phyloP scores from a whole-genome alignment of 2,113 vertebrate genomes.

The Aegypius monachus region DNA sequence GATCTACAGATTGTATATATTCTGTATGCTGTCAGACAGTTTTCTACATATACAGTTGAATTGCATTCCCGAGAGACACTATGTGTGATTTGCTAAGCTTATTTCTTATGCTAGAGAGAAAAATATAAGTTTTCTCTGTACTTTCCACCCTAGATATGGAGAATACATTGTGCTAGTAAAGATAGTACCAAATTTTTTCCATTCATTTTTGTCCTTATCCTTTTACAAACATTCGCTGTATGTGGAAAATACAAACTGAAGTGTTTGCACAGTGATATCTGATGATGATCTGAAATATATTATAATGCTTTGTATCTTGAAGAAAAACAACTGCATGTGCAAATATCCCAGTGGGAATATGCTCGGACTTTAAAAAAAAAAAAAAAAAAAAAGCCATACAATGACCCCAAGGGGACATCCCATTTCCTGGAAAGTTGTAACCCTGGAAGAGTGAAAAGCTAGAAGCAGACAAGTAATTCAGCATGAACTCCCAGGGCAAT shows the following conservation, averaged over 20 bases:
- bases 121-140: conserved; percentile 24
- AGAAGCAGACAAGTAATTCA: not conserved
- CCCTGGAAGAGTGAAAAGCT: not conserved
- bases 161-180: not conserved
- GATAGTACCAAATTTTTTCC: not conserved
- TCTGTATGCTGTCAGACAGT: not conserved
- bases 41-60: not conserved
- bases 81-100: conserved; percentile 9
- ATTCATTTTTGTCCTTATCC: conserved; percentile 9
- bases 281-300: not conserved
- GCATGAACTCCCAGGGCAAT: not conserved
- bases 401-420: not conserved
- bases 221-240: not conserved
- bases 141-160: not conserved
- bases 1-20: not conserved
- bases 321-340: not conserved
- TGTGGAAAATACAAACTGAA: not conserved
- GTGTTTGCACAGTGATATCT: not conserved
- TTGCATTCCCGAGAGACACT: not conserved
- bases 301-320: not conserved
- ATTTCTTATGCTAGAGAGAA: conserved; percentile 17
- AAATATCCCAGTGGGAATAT: not conserved
- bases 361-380: not conserved
- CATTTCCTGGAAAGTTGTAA: conserved; percentile 19
- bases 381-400: not conserved